Conservation (phyloP, 2,113 vertebrate species). For the Cynoglossus semilaevis region DNA sequence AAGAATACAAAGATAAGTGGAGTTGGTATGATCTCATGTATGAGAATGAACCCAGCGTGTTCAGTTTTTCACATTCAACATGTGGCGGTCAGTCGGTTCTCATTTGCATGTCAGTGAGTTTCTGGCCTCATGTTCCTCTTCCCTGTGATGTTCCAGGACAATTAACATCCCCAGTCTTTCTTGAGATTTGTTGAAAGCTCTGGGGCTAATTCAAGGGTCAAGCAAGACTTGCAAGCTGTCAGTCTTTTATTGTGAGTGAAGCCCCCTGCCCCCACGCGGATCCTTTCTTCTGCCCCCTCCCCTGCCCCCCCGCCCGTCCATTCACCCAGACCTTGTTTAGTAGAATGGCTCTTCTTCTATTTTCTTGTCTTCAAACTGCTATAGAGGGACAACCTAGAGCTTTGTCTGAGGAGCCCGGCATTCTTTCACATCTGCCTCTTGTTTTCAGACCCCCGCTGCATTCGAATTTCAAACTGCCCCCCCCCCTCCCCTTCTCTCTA, state of each 20-base stretch:
- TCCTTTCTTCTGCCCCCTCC: constrained; percentile 57
- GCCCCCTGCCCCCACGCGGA: constrained; percentile 47
- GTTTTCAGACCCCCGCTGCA: constrained; percentile 70
- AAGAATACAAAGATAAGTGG: constrained; percentile 54
- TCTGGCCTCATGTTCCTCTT: constrained; percentile 52
- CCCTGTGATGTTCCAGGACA: constrained; percentile 70
- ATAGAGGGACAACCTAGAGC: constrained; percentile 71
- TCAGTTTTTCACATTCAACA: constrained; percentile 48
- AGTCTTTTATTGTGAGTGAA: constrained; percentile 74
- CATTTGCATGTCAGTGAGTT: constrained; percentile 66
- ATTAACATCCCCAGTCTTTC: constrained; percentile 76
- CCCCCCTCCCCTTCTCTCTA: constrained; percentile 56
- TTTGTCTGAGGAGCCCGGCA: constrained; percentile 71
- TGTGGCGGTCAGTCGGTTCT: constrained; percentile 53
- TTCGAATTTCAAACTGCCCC: constrained; percentile 78
- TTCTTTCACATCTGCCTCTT: constrained; percentile 81
- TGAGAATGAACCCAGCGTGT: constrained; percentile 21
- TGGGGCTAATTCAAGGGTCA: constrained; percentile 81
- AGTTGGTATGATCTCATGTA: constrained; percentile 57
- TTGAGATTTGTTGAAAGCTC: constrained; percentile 71
- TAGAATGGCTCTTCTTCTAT: constrained; percentile 75
- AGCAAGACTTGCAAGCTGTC: constrained; percentile 82
- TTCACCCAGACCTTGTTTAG: constrained; percentile 68
- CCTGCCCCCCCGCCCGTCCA: constrained; percentile 21
- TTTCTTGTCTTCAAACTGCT: constrained; percentile 65